Evolutionary conservation across 2,888 invertebrate genomes (phyloP), one percentile per base, ranked within the genome.

Genomic region (Esperia sulphurella): DNA sequence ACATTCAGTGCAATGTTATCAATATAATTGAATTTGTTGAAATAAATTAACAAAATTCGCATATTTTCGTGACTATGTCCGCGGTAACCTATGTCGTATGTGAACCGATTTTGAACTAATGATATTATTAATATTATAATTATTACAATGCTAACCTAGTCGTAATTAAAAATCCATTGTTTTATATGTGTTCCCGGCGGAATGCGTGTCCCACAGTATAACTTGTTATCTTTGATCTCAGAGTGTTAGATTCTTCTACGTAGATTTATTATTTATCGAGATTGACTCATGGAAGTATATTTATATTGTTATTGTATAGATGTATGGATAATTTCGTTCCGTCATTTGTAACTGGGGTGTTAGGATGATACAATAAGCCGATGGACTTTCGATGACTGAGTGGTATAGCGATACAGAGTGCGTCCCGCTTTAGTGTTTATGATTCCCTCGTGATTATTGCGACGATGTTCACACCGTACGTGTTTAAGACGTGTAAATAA

Each of bases 351-450:
- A 73, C 77, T 75, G 81, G 79, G 80, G 78, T 83, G 83, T 83
- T 82, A 81, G 79, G 70, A 75, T 67, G 75, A 74, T 80, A 79
- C 72, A 79, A 68, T 70, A 68, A 68, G 87, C 89, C 89, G 89
- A 88, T 89, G 88, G 86, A 88, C 88, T 88, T 88, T 88, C 87
- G 62, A 87, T 87, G 87, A 79, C 79, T 80, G 84, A 81, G 76
- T 77, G 81, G 71, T 71, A 67, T 72, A 77, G 69, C 69, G 65
- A 53, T 56, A 58, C 41, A 57, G 71, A 79, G 76, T 76, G 83
- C 79, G 78, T 81, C 72, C 75, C 65, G 84, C 84, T 84, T 81
- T 68, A 68, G 78, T 75, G 75, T 77, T 72, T 62, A 77, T 75
- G 72, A 69, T 62, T 67, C 64, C 69, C 70, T 72, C 69, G 71